Conservation (phyloP, 2,797 vertebrate species). For the Phalanger gymnotis region DNA sequence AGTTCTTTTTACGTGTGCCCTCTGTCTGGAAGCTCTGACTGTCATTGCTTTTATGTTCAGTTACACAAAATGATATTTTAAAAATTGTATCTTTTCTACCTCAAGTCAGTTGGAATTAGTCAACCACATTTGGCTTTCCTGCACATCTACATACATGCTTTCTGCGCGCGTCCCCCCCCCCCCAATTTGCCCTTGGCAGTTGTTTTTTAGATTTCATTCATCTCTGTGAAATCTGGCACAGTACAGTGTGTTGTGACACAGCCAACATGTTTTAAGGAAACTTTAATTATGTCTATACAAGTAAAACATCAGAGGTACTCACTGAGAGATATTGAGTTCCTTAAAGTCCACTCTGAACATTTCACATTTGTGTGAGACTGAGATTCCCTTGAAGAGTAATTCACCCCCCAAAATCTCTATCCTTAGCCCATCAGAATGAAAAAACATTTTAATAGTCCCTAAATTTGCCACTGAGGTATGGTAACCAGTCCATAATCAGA, state of each 20-base stretch:
- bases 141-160: not conserved
- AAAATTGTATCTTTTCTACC: not conserved
- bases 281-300: not conserved
- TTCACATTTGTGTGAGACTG: not conserved
- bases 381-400: not conserved
- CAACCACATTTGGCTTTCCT: not conserved
- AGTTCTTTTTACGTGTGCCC: not conserved
- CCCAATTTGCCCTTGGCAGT: not conserved
- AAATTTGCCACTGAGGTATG: not conserved
- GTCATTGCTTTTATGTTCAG: not conserved
- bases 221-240: not conserved
- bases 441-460: not conserved
- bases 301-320: not conserved
- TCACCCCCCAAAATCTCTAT: not conserved
- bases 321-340: not conserved
- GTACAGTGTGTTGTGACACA: not conserved
- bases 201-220: not conserved
- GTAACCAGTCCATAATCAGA: not conserved
- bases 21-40: not conserved
- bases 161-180: not conserved
- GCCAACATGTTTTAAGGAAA: not conserved
- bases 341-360: not conserved
- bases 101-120: not conserved
- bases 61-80: not conserved
- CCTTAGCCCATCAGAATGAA: not conserved